Evolutionary conservation across 2,797 vertebrate species (phyloP).

Genomic region (Gadopsis marmoratus): DNA sequence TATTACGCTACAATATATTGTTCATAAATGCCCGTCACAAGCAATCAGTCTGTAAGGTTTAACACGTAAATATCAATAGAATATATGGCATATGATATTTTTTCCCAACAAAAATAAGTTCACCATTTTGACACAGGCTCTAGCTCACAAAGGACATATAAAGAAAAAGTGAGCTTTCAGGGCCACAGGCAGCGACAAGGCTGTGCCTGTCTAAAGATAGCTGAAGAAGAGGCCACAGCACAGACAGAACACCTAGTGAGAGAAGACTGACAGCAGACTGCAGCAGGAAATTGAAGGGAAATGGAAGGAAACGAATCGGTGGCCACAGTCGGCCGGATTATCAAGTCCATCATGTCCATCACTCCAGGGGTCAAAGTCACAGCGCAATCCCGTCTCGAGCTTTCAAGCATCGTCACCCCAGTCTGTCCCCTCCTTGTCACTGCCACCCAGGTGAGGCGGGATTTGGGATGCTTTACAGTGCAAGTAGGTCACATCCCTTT

Average conservation of each 20-base stretch:
- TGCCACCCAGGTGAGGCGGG: neutral
- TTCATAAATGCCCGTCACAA: neutral
- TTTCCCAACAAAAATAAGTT: neutral
- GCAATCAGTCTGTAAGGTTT: neutral
- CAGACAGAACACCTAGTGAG: constrained; percentile 2
- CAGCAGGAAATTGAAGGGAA: constrained; percentile 21
- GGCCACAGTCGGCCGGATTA: constrained; percentile 13
- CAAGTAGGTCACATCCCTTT: neutral
- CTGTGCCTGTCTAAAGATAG: constrained; percentile 5
- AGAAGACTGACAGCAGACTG: constrained; percentile 28
- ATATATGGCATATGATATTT: too few relatives aligned
- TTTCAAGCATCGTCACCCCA: constrained; percentile 9
- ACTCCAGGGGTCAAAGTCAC: constrained; percentile 30
- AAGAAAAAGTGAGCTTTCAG: neutral
- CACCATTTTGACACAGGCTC: neutral
- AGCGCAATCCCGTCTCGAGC: neutral
- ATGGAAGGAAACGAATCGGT: neutral
- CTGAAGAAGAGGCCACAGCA: constrained; percentile 9
- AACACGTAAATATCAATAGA: neutral
- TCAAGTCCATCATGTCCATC: constrained; percentile 41
- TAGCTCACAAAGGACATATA: neutral
- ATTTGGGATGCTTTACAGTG: neutral
- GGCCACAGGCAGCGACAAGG: neutral
- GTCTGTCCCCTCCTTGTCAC: constrained; percentile 1
- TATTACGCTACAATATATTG: neutral